Base-by-base conservation (phyloP, 2,113 vertebrate genomes). In the Felis chaus region DNA sequence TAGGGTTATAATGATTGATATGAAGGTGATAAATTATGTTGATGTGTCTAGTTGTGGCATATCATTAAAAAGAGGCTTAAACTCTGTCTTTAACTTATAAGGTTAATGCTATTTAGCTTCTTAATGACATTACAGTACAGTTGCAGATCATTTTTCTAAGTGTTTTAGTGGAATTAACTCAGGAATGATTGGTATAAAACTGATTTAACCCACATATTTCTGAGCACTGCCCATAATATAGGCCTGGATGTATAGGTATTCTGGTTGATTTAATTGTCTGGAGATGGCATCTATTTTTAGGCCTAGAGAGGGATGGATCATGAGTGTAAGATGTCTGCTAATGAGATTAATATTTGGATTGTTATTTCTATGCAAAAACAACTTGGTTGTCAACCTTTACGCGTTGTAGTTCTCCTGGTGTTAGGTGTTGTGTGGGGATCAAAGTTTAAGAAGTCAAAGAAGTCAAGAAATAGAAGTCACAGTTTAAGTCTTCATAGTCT, bases 341-440 rank as follows among this genome's bases (percentile, higher is more conserved):
- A 81, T 0, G 81, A 89, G 0, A 93, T 4, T 0, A 89, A 3
- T 0, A 87, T 11, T 0, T n/a, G 73, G 0, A 78, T 16, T 0
- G 55, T 63, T 0, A 71, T 45, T 41, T 93, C 80, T 11, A 48
- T 89, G 0, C 89, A 93, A 91, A 0, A 0, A 91, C 0, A 0
- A 97, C 1, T 0, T 31, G 29, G 0, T 95, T 80, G 0, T 95
- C 96, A 0, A 91, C 82, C 7, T 98, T 83, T 5, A 96, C 1
- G 0, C 97, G 10, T 0, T 73, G 31, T 0, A 89, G 53, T 0
- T 81, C 18, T 0, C 89, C 78, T 8, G 31, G 9, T 3, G 13
- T 0, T 68, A 36, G 7, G 0, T 96, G 41, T 11, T 55, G 0
- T 0, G 81, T 91, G 0, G 81, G 93, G 0, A 7, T 5, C 7